Evolutionary conservation across 2,797 vertebrate genomes (phyloP), one percentile per base, ranked within the genome.

Genomic region (Pterois miles): DNA sequence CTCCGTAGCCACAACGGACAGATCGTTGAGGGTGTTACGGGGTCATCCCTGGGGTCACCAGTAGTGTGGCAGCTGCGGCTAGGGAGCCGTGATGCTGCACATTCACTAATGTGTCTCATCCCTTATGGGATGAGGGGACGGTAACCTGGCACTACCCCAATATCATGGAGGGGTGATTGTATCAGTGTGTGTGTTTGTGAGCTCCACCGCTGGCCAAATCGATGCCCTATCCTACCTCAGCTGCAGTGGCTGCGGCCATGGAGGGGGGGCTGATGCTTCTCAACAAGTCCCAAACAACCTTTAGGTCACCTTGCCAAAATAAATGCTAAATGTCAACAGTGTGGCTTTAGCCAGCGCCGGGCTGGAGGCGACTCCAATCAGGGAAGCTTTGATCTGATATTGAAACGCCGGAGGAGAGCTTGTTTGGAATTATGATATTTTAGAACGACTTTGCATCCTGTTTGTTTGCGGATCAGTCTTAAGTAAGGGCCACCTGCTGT

Each of bases 231-330:
- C 82, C 86, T 84, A 84, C 88, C 91, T 93, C 84, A 85, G 89
- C 82, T 86, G 86, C 68, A 71, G 4, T 6, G 29, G 73, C 68
- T 81, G 72, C 20, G 59, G 75, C 12, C 48, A 67, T 13, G 68
- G 80, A 22, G 65, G 57, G 75, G 65, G 58, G 53, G 25, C 13
- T 71, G 71, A 31, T 78, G 81, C 50, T 66, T 90, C 86, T 90
- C 93, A 91, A 93, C 93, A 93, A 94, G 92, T 94, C 89, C 89
- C 78, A 80, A 85, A 88, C 84, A 89, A 88, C 89, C 92, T 93
- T 90, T 76, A 80, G 83, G 82, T 93, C 89, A 92, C 91, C 90
- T 93, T 91, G 92, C 93, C 91, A 92, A 91, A 91, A 90, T 86
- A 91, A 92, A 93, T 84, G 90, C 80, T 89, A 90, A 93, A 94